Percentiles rank a stretch among this genome's conserved stretches.
phyloP scores from a whole-genome alignment of 2,888 invertebrate genomes.

The Tholera decimalis region DNA sequence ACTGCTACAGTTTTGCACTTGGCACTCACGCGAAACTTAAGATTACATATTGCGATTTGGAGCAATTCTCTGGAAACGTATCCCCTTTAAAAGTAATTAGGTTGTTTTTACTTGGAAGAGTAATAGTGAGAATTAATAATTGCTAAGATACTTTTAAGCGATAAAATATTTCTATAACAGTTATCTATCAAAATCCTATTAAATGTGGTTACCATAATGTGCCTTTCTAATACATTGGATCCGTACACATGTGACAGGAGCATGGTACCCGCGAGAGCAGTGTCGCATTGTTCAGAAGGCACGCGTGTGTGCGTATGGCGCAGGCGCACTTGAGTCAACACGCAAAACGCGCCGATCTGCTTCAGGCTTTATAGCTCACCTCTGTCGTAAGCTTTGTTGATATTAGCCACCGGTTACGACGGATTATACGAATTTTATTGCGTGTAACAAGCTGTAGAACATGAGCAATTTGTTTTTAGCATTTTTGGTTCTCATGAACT shows the following conservation, averaged over 20 bases:
- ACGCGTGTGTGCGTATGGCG: slow-evolving; percentile 50
- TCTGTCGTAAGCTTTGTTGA: slow-evolving; percentile 73
- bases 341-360: slow-evolving; percentile 68
- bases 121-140: neutral
- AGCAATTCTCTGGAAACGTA: neutral
- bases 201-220: slow-evolving; percentile 31
- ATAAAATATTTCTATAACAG: neutral
- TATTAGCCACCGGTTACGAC: slow-evolving; percentile 72
- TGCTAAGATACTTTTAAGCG: neutral
- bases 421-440: slow-evolving; percentile 72
- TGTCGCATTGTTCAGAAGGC: slow-evolving; percentile 68
- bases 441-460: slow-evolving; percentile 69
- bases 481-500: slow-evolving; percentile 56
- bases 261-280: slow-evolving; percentile 64
- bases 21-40: slow-evolving; percentile 37
- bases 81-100: neutral
- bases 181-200: slow-evolving; percentile 11
- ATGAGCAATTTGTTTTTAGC: slow-evolving; percentile 55
- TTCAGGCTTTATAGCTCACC: slow-evolving; percentile 65
- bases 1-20: slow-evolving; percentile 57
- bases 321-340: slow-evolving; percentile 83
- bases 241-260: slow-evolving; percentile 52
- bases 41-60: slow-evolving; percentile 1
- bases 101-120: neutral
- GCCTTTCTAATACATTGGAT: slow-evolving; percentile 49